Evolutionary conservation across 1,140 invertebrate genomes (phyloP), one percentile per base, ranked within the genome.

Genomic region (Drosophila cardini): DNA sequence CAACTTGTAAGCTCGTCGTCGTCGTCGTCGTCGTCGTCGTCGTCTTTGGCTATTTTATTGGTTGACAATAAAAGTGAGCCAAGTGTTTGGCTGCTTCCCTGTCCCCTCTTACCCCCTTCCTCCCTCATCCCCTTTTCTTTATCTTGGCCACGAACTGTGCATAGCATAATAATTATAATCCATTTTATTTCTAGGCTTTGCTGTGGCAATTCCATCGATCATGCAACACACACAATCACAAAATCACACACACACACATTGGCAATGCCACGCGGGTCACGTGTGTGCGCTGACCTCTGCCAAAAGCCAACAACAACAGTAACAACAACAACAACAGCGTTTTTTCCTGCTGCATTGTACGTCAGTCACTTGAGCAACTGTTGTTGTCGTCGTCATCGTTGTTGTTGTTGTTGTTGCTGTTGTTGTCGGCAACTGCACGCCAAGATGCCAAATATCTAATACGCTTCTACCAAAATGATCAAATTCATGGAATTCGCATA

Each of bases 81-180:
- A 68, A 76, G 48, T 57, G 42, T 16, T 7, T 34, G 34, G 15
- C 64, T 34, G 2, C 36, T 1, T 5, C 36, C 15, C 2, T 15
- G 18, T 13, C 70, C 40, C 4, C 34, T 2, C 9, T n/a, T n/a
- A n/a, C n/a, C 43, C 38, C 32, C 30, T 13, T 34, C 15, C 5
- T 30, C 21, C n/a, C 5, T 30, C 21, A 10, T 15, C 26, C 9
- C 42, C 21, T 11, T 38, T 16, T 46, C 9, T 11, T 13, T 15
- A 18, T 32, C 30, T 38, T 15, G 32, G 40, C 36, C 30, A 15
- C 36, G 50, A 15, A 38, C 38, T 65, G 46, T 70, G 68, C 65
- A 69, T 52, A 77, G 84, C 80, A 89, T 79, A 89, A 87, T 89
- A 89, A 87, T 87, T 87, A 87, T 84, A 87, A 87, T 87, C 84